Evolutionary conservation across 2,888 invertebrate genomes (phyloP), one percentile per base, ranked within the genome.

Genomic region (Aethes cnicana): DNA sequence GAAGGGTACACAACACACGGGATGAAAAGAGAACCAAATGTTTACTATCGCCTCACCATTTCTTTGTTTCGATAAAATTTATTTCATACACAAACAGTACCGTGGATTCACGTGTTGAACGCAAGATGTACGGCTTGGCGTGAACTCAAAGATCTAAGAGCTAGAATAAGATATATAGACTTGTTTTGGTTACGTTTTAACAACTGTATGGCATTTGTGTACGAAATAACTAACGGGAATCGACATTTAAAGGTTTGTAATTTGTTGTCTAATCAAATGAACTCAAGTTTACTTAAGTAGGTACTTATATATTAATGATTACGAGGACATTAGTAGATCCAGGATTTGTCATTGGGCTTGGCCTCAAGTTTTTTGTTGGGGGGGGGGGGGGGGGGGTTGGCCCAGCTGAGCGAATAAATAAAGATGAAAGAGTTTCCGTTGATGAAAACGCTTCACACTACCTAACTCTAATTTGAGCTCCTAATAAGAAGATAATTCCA

Each of bases 141-240:
- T 26, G 26, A 49, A 21, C 26, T 49, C 49, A 49, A 42, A 42
- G 26, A 35, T 42, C 33, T 26, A 20, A 33, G 32, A 18, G 25
- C 14, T 25, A 28, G 16, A 33, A 41, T 33, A 25, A 30, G 37
- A 42, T 35, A 42, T 35, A 42, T 42, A 16, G 21, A 42, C 21
- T 42, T 49, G 42, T 49, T 49, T 49, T 42, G 42, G 35, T 42
- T 49, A 35, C 21, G 16, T 9, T 36, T 42, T 49, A 33, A 49
- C 41, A 26, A 35, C 46, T 21, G 21, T 12, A 26, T 21, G 12
- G 44, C 25, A 41, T 41, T 42, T 42, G 42, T 35, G 9, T 42
- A 35, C 20, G 9, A 35, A 42, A 49, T 35, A 35, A 41, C 21
- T 23, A 17, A 46, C 25, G 11, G 1, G 18, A 18, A 9, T 5